Conservation (phyloP, 2,888 invertebrate species). For the Orchestes rusci region DNA sequence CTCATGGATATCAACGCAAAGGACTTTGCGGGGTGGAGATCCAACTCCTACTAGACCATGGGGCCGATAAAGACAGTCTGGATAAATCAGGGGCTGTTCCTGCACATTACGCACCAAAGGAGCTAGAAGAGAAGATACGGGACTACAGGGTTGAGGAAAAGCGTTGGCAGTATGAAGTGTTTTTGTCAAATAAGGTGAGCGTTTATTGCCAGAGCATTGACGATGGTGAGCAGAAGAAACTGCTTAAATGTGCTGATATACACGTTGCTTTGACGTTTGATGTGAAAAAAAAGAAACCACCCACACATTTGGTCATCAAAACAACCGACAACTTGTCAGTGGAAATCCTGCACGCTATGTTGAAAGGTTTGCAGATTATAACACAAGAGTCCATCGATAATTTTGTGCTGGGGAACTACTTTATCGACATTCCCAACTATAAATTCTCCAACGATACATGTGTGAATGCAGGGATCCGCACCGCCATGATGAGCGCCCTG, state of each 20-base stretch:
- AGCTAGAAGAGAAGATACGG: too few relatives aligned
- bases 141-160: too few relatives aligned
- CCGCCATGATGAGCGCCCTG: slow-evolving; percentile 32
- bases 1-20: slow-evolving; percentile 49
- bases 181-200: slow-evolving; percentile 22
- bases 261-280: slow-evolving; percentile 16
- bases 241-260: slow-evolving; percentile 21
- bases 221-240: slow-evolving; percentile 22
- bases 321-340: slow-evolving; percentile 29
- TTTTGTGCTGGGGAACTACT: slow-evolving; percentile 25
- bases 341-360: slow-evolving; percentile 33
- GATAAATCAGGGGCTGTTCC: slow-evolving; percentile 39
- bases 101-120: too few relatives aligned
- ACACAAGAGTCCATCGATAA: slow-evolving; percentile 31
- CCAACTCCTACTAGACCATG: slow-evolving; percentile 46
- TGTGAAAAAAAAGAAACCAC: slow-evolving; percentile 26
- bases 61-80: slow-evolving; percentile 43
- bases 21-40: slow-evolving; percentile 57
- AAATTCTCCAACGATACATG: slow-evolving; percentile 22
- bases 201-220: slow-evolving; percentile 31
- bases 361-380: slow-evolving; percentile 33
- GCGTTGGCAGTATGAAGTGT: too few relatives aligned
- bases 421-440: slow-evolving; percentile 26
- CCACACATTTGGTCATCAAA: slow-evolving; percentile 35
- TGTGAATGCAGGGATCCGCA: slow-evolving; percentile 29